Evolutionary conservation across 1,140 invertebrate species (phyloP).

Genomic region (Arctopsyche grandis): DNA sequence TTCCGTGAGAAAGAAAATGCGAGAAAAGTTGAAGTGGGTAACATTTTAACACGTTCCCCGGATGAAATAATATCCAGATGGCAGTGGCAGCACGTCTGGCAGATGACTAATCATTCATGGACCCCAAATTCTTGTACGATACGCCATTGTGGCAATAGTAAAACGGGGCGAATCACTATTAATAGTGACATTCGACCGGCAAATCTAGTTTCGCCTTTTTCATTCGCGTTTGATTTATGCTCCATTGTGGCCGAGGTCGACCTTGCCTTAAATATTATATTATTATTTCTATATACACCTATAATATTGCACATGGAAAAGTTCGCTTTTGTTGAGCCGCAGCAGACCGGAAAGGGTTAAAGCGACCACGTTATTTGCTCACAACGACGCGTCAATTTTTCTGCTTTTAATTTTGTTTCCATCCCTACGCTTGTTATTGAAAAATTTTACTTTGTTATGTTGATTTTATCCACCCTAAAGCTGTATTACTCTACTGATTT

Average conservation of each 20-base stretch:
- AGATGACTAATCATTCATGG: not conserved
- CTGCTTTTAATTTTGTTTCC: not conserved
- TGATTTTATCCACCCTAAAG: too few species aligned
- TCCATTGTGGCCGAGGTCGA: not conserved
- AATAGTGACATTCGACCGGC: too few species aligned
- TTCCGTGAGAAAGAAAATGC: not conserved
- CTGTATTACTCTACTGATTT: too few species aligned
- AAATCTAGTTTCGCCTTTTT: not conserved
- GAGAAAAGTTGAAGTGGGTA: not conserved
- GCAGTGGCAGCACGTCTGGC: not conserved
- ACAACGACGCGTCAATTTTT: slow-evolving; percentile 1
- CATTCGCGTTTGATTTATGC: not conserved
- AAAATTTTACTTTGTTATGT: not conserved
- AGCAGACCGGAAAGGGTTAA: not conserved
- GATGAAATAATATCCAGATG: not conserved
- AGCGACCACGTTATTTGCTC: not conserved
- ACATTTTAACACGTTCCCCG: not conserved
- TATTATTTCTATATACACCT: too few species aligned
- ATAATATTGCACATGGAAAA: too few species aligned
- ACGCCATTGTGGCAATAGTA: not conserved
- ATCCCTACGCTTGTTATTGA: not conserved
- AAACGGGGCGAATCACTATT: too few species aligned
- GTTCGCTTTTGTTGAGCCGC: not conserved
- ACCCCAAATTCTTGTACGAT: not conserved
- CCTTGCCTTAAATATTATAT: not conserved